A percentile compares a stretch with the other conserved stretches of the same genome.
These are phyloP conservation scores for Lasioglossum lativentre DNA, from an alignment of 2,888 invertebrate species.

Conservation along the genomic window DNA sequence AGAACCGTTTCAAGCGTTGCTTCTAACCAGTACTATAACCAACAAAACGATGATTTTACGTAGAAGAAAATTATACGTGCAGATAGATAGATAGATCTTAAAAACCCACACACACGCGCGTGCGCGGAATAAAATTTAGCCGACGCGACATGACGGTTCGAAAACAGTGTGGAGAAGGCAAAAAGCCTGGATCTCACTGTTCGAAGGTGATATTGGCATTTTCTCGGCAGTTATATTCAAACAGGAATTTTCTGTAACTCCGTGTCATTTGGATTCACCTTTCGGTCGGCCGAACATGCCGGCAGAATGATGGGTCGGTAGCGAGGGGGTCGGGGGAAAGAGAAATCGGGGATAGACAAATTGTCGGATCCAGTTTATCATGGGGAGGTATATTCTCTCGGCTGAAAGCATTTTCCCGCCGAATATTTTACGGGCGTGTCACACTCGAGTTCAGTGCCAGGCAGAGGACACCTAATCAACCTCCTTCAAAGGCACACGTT, in stretches of 20 bases:
- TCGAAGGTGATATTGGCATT: not conserved
- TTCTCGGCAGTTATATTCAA: conserved; percentile 3
- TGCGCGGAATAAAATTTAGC: not conserved
- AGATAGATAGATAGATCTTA: no score
- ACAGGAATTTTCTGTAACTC: conserved; percentile 3
- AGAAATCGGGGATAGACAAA: conserved; percentile 37
- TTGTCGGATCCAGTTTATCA: conserved; percentile 53
- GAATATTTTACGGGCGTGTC: conserved; percentile 60
- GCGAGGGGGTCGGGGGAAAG: not conserved
- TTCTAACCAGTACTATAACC: no score
- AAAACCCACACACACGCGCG: no score
- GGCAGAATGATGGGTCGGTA: not conserved
- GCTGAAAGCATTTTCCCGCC: conserved; percentile 53
- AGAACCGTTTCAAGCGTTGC: no score
- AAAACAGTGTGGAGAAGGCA: not conserved
- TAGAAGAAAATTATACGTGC: not conserved
- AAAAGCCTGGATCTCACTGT: not conserved
- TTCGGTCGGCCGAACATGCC: not conserved
- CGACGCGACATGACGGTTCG: not conserved
- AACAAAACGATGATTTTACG: no score
- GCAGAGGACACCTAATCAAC: conserved; percentile 66
- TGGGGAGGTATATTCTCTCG: conserved; percentile 27
- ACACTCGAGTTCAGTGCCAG: conserved; percentile 40
- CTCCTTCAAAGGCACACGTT: conserved; percentile 59
- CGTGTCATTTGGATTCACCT: not conserved